These are phyloP conservation scores for Bergia puertoricense DNA, from an alignment of 92 coral and sea anemone genomes.

Conservation along the genomic window DNA sequence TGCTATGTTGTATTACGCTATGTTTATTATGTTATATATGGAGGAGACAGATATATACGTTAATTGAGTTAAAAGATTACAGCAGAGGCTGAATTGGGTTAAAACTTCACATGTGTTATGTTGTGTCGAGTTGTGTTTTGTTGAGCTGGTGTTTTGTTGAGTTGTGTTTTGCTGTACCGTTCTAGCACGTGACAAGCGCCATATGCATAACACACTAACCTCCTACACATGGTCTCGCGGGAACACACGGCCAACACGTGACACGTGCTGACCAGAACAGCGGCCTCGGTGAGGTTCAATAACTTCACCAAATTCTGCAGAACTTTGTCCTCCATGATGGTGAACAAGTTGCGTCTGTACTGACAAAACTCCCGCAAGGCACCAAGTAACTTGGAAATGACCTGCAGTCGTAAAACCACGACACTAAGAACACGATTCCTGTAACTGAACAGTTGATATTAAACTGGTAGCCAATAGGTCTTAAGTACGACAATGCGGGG, in stretches of 20 bases:
- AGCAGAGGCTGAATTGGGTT: background rate
- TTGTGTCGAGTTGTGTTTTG: too few relatives aligned
- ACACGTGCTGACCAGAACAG: slow-evolving; percentile 69
- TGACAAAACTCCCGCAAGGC: slow-evolving; percentile 78
- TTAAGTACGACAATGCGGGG: too few relatives aligned
- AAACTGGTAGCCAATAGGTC: too few relatives aligned
- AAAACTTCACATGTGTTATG: too few relatives aligned
- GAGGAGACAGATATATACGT: background rate
- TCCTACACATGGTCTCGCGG: slow-evolving; percentile 63
- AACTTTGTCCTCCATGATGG: slow-evolving; percentile 66
- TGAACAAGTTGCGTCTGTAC: slow-evolving; percentile 53
- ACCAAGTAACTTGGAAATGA: slow-evolving; percentile 75
- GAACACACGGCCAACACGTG: slow-evolving; percentile 80
- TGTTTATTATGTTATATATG: background rate
- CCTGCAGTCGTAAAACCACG: slow-evolving; percentile 46
- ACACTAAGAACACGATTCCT: too few relatives aligned
- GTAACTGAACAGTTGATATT: too few relatives aligned
- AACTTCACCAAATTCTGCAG: slow-evolving; percentile 62
- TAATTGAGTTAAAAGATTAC: background rate
- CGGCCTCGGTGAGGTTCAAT: slow-evolving; percentile 68
- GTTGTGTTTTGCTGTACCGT: too few relatives aligned
- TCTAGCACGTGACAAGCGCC: too few relatives aligned
- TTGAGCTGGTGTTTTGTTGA: too few relatives aligned
- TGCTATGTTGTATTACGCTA: background rate
- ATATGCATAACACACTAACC: slow-evolving; percentile 49